Base-by-base conservation (phyloP, 2,888 invertebrate genomes). In the Halictus quadricinctus region DNA sequence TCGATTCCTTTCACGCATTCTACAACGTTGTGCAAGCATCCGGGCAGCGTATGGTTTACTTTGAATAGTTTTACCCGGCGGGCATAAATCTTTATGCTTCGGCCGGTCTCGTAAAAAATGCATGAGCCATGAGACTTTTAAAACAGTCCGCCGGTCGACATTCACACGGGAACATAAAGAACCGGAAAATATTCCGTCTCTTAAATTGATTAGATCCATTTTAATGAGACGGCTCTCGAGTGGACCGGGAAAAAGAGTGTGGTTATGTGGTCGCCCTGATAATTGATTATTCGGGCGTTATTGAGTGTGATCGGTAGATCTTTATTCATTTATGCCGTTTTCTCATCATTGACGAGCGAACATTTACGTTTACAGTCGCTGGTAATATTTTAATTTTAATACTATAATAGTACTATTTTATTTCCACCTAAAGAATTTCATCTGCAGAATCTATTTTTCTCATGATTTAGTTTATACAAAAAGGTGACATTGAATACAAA, bases 71-170 rank as follows among this genome's bases (percentile, higher is more conserved):
- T 64, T 18, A n/a, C 13, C 50, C 6, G 29, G 29, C 18, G 78
- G 25, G 15, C 70, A 74, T 81, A 81, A 72, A 81, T 84, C 60
- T 81, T 81, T 69, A 70, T 69, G 41, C 69, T 41, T 43, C 18
- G 13, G 12, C 29, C 70, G 46, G n/a, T n/a, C 69, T 70, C 73
- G 77, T 81, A 75, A 82, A 78, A 84, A 54, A 78, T 75, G 70
- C 83, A 81, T 50, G 70, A 75, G 77, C 54, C 29, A 64, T 25
- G 48, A 50, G 48, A 36, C 60, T 79, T 36, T 79, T 18, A 58
- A 72, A 60, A 36, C n/a, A 5, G 43, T 41, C 13, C 74, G 21
- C 18, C 60, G 43, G 70, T 54, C 70, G 48, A 5, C 41, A 2
- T 15, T 41, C n/a, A 4, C 69, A 18, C 43, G 43, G 70, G 12